Evolutionary conservation across 2,888 invertebrate species (phyloP), one percentile per base, ranked within the genome.

Genomic region (Amblyjoppa fuscipennis): DNA sequence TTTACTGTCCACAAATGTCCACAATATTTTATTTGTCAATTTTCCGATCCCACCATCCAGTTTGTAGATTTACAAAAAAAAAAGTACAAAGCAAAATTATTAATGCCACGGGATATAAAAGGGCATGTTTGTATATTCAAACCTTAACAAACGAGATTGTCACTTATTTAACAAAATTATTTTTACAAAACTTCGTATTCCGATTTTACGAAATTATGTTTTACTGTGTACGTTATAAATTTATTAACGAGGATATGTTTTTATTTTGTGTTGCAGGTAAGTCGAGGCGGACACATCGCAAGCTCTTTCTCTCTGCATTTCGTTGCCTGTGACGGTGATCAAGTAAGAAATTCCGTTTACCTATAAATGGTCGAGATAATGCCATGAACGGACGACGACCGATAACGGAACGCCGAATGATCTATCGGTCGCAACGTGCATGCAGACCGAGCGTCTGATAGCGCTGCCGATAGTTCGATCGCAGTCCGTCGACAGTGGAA

Each of bases 241-340:
- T 59, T 38, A 66, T 51, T n/a, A 13, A 61, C 69, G 13, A 68
- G 61, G 20, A 25, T 34, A 28, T 71, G 34, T 80, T 51, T 53
- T 38, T 20, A 49, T 16, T 83, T 83, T 82, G 20, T 87, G 87
- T 87, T 87, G n/a, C 80, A 87, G 87, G 87, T 87, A 85, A 87
- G 87, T 86, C 56, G 34, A 53, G 11, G 20, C 61, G 61, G 41
- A 68, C 66, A 76, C 16, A 59, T 73, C 13, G 66, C 1, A 16
- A 16, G 45, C 45, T 34, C 6, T 31, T 38, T 38, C 6, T 7
- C 16, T 59, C 11, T 13, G 59, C 59, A n/a, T 31, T 64, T 31
- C 64, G 3, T n/a, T 31, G 45, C 2, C n/a, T 13, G 6, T 28
- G 31, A 6, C n/a, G 6, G 16, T 31, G n/a, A 34, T 64, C 64